Conservation (phyloP, 2,888 invertebrate genomes). For the Diadromus collaris region DNA sequence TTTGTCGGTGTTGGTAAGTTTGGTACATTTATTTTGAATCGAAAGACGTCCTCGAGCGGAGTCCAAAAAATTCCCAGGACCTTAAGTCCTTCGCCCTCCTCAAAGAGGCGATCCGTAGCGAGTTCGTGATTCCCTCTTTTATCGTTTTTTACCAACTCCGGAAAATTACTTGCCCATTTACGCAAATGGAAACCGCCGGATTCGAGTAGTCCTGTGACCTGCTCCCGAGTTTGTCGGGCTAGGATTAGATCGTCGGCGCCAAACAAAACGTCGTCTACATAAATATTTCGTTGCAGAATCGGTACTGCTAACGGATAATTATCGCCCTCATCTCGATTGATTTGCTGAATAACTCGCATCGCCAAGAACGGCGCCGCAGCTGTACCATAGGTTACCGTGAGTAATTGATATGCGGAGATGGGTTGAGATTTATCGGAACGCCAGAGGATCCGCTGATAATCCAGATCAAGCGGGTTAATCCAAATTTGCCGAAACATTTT, state of each 20-base stretch:
- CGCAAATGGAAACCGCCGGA: neutral
- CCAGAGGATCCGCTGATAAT: constrained; percentile 67
- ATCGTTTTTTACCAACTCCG: neutral
- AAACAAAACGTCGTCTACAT: too few relatives aligned
- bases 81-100: neutral
- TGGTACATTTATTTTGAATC: neutral
- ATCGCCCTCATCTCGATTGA: constrained; percentile 38
- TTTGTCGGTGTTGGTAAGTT: neutral
- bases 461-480: constrained; percentile 46
- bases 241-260: neutral
- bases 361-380: constrained; percentile 64
- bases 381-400: too few relatives aligned
- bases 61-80: neutral
- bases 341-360: constrained; percentile 59
- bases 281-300: constrained; percentile 54
- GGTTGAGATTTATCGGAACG: constrained; percentile 26
- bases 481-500: constrained; percentile 37
- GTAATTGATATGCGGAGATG: constrained; percentile 41
- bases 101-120: neutral
- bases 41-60: neutral
- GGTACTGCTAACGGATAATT: constrained; percentile 52
- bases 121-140: neutral
- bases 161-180: neutral
- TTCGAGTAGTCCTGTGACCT: neutral
- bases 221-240: constrained; percentile 1